phyloP scores from a whole-genome alignment of 2,113 vertebrate species.

The Pteropus alecto region DNA sequence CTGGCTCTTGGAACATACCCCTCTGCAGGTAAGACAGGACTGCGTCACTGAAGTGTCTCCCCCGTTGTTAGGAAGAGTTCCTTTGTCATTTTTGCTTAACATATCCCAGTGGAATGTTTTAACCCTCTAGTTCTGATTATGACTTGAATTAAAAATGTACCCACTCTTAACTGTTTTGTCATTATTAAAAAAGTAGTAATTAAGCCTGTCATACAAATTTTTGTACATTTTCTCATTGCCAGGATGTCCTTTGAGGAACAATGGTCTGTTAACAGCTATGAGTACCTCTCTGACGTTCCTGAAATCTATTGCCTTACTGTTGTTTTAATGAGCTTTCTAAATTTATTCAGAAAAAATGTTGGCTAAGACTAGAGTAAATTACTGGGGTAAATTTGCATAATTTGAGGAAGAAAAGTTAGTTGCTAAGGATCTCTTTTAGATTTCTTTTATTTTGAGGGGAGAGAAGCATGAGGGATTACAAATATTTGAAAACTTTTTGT shows the following conservation, averaged over 20 bases:
- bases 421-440: not conserved
- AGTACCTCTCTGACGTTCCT: not conserved
- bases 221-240: not conserved
- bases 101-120: not conserved
- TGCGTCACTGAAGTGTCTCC: not conserved
- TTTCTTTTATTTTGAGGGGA: conserved; percentile 8
- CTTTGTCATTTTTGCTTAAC: not conserved
- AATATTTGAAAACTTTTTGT: not conserved
- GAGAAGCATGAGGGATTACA: not conserved
- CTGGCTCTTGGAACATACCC: too few relatives aligned
- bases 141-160: not conserved
- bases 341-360: not conserved
- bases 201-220: not conserved
- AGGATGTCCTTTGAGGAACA: not conserved
- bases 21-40: too few relatives aligned
- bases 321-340: not conserved
- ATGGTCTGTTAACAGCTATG: not conserved
- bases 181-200: not conserved
- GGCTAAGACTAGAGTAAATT: not conserved
- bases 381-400: not conserved
- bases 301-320: not conserved
- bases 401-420: not conserved
- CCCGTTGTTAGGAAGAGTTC: not conserved
- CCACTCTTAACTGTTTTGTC: not conserved
- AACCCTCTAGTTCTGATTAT: not conserved